Evolutionary conservation across 1,140 invertebrate genomes (phyloP), one percentile per base, ranked within the genome.

Genomic region (Andricus grossulariae): DNA sequence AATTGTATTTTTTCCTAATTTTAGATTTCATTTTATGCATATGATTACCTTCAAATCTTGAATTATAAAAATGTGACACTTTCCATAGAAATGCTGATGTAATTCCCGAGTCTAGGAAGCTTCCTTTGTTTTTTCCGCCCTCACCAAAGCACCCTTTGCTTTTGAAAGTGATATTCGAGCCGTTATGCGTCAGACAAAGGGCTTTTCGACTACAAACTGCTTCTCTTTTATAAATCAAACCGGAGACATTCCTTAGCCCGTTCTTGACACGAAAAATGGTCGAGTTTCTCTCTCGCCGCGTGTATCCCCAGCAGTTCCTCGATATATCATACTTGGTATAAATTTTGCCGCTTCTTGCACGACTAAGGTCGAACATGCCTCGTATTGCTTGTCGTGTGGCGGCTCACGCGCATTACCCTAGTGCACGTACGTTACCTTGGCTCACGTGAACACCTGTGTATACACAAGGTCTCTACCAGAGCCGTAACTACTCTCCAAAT

Each of bases 151-250:
- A 32, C 25, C 25, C 13, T 66, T 66, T 66, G 60, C 60, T 66
- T 32, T 66, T 66, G 25, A 39, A 66, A 66, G 16, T 45, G 39
- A 7, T 66, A 66, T 66, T 25, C 60, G 60, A 66, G 32, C 60
- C 21, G 39, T 66, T 66, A 66, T 66, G 25, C 60, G 60, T 66
- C 60, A 66, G 60, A 66, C 60, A 66, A 66, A 50, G 54, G 52
- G 73, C 50, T 79, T 79, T 79, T 57, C 66, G 51, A 72, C 77
- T 75, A 75, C 73, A 81, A 78, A 75, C 72, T 50, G 76, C 76
- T 76, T 57, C 75, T 79, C 77, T 79, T 70, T 60, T 71, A 82
- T 86, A 87, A 87, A 87, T 87, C 85, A 87, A 87, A 85, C 73
- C 76, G 77, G 75, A 78, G 80, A 86, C 84, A 84, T 87, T 81